A percentile compares a stretch with the other conserved stretches of the same genome.
These are phyloP conservation scores for Typhlichthys eigenmanni DNA, from an alignment of 2,797 vertebrate genomes.

Conservation along the genomic window DNA sequence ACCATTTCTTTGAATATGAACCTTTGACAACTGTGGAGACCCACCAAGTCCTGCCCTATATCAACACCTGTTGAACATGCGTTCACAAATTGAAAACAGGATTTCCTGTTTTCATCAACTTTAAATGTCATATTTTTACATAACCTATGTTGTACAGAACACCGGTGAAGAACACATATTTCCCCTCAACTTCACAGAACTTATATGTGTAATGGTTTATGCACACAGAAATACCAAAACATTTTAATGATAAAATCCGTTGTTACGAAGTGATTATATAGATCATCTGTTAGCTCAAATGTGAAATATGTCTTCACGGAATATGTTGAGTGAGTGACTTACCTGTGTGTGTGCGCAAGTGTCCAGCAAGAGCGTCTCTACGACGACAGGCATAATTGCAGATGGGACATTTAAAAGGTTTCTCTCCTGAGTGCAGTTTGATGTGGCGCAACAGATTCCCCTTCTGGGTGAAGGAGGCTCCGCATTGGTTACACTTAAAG, in stretches of 20 bases:
- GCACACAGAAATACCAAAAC: too few relatives aligned
- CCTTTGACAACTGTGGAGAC: constrained; percentile 32
- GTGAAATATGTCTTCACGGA: constrained; percentile 1
- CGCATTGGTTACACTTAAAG: constrained; percentile 97
- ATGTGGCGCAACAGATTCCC: constrained; percentile 95
- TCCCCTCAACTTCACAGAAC: constrained; percentile 55
- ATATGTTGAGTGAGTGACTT: constrained; percentile 42
- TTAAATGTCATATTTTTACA: constrained; percentile 74
- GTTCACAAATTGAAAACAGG: constrained; percentile 69
- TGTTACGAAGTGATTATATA: constrained; percentile 3
- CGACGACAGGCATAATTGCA: constrained; percentile 95
- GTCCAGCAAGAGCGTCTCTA: constrained; percentile 91
- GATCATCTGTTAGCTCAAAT: background rate
- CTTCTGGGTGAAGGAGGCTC: constrained; percentile 97
- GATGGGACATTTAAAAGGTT: constrained; percentile 96
- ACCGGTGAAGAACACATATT: constrained; percentile 51
- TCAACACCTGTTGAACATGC: constrained; percentile 56
- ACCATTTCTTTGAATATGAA: constrained; percentile 66
- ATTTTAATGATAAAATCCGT: background rate
- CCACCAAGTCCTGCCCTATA: constrained; percentile 35
- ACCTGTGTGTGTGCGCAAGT: constrained; percentile 96
- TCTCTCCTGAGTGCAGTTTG: constrained; percentile 96
- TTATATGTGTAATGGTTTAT: constrained; percentile 11
- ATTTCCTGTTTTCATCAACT: constrained; percentile 79
- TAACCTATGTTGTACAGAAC: constrained; percentile 39